Conservation (phyloP, 2,888 invertebrate genomes). For the Harpalus rufipes region DNA sequence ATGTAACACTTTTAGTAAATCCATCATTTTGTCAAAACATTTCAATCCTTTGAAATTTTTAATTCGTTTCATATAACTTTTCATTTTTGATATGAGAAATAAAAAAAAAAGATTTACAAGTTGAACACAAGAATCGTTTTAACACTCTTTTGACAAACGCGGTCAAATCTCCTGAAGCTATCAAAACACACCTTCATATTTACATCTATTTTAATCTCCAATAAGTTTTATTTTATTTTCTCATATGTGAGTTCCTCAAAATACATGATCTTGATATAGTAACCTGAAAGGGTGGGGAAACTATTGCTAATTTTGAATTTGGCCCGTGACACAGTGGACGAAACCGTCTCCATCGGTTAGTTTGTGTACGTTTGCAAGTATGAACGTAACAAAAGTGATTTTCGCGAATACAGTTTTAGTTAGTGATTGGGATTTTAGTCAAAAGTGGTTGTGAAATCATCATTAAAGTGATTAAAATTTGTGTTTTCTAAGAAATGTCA, state of each 20-base stretch:
- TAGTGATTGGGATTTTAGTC: background rate
- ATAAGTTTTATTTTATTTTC: background rate
- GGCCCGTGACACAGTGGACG: constrained; percentile 58
- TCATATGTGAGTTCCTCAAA: constrained; percentile 8
- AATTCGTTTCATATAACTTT: background rate
- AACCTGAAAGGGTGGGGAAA: constrained; percentile 28
- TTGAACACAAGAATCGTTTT: background rate
- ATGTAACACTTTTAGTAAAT: background rate
- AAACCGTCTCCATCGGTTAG: constrained; percentile 27
- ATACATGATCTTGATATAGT: constrained; percentile 58
- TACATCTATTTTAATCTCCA: constrained; percentile 14
- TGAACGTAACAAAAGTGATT: constrained; percentile 1
- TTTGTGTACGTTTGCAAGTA: background rate
- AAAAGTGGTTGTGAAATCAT: constrained; percentile 5
- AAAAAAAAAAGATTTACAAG: background rate
- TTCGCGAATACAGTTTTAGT: background rate
- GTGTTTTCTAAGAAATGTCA: background rate
- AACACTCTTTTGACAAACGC: constrained; percentile 27
- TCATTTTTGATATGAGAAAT: background rate
- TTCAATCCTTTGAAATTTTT: background rate
- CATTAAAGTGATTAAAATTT: background rate
- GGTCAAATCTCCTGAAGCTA: constrained; percentile 16
- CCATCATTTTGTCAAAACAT: constrained; percentile 3
- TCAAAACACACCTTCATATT: constrained; percentile 34
- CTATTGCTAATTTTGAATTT: constrained; percentile 63